These are phyloP conservation scores for Drosophila birchii DNA, from an alignment of 2,888 invertebrate species.

Conservation along the genomic window DNA sequence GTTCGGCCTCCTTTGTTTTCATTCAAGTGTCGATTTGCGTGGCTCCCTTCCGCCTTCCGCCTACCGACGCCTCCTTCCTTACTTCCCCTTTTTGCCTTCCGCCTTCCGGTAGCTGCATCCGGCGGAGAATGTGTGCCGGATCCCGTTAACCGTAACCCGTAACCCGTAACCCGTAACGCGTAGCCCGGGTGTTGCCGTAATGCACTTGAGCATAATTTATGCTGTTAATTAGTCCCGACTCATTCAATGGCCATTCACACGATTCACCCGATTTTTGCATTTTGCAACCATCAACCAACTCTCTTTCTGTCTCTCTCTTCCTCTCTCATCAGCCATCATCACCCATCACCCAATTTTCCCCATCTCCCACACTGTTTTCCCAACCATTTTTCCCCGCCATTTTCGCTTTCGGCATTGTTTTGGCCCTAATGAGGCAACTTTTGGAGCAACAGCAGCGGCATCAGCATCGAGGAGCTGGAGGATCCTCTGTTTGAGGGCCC, in stretches of 20 bases:
- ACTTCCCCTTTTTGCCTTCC: not conserved
- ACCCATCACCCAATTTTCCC: not conserved
- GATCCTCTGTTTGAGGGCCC: conserved; percentile 27
- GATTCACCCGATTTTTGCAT: conserved; percentile 45
- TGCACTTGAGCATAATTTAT: conserved; percentile 81
- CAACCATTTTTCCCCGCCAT: not conserved
- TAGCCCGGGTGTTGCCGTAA: conserved; percentile 65
- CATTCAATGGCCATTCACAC: conserved; percentile 52
- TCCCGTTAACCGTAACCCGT: conserved; percentile 24
- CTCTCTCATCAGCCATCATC: not conserved
- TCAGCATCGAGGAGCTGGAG: not conserved
- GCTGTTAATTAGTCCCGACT: conserved; percentile 74
- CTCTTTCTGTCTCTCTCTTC: not conserved
- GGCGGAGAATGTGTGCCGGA: conserved; percentile 46
- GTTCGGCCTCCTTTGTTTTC: conserved; percentile 38
- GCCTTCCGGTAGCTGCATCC: conserved; percentile 41
- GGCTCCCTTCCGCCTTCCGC: conserved; percentile 2
- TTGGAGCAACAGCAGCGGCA: conserved; percentile 17
- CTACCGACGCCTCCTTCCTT: not conserved
- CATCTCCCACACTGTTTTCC: conserved; percentile 3
- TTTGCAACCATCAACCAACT: conserved; percentile 27
- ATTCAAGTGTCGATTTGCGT: conserved; percentile 43
- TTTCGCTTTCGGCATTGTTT: conserved; percentile 40
- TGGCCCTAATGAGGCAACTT: conserved; percentile 48
- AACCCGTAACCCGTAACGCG: conserved; percentile 10